These are phyloP conservation scores for Abscondita cerata DNA, from an alignment of 2,888 invertebrate species.

Conservation along the genomic window DNA sequence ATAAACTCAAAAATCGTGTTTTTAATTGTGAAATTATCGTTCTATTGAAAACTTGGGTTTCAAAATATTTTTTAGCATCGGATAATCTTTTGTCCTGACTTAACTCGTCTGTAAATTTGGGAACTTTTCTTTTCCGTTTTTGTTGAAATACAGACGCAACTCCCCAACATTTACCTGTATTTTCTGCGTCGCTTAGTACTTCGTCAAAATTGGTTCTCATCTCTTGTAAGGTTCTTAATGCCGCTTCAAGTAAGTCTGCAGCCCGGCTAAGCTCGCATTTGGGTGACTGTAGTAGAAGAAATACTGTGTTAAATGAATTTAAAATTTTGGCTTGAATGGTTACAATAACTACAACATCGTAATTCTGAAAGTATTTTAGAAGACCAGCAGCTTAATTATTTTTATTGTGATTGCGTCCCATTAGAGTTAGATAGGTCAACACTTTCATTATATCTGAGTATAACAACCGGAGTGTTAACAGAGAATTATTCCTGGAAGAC, in stretches of 20 bases:
- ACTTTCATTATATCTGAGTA: background rate
- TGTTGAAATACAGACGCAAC: background rate
- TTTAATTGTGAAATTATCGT: too few relatives aligned
- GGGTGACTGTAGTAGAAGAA: background rate
- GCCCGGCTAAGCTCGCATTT: background rate
- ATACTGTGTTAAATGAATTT: background rate
- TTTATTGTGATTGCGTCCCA: background rate
- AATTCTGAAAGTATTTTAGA: background rate
- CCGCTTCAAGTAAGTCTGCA: background rate
- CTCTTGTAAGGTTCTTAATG: too few relatives aligned
- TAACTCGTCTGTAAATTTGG: background rate
- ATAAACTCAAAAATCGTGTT: too few relatives aligned
- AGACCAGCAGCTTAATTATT: background rate
- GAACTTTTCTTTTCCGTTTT: background rate
- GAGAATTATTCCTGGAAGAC: background rate
- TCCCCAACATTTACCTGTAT: background rate
- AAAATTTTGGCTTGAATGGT: background rate
- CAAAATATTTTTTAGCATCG: too few relatives aligned
- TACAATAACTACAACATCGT: background rate
- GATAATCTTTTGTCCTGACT: background rate
- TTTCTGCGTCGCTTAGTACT: background rate
- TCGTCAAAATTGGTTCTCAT: slow-evolving; percentile 3
- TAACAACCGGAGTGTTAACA: background rate
- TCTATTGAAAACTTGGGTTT: too few relatives aligned
- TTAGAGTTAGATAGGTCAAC: background rate